A percentile compares a stretch with the other conserved stretches of the same genome.
Evolutionary conservation across 1,140 invertebrate species (phyloP).

Genomic region (Ooceraea biroi): DNA sequence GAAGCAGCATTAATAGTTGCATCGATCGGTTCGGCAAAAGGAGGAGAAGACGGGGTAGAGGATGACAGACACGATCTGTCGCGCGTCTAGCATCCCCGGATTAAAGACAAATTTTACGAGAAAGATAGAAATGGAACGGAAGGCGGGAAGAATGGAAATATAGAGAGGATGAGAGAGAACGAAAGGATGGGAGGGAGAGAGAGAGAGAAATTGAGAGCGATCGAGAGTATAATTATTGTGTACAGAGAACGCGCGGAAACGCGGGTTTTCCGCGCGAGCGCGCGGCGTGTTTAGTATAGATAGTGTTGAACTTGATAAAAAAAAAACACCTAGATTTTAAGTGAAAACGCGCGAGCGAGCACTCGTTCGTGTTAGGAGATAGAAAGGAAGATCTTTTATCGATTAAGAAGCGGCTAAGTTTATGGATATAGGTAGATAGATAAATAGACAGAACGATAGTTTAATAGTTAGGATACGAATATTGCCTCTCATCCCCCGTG

Average conservation of each 20-base stretch:
- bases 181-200: background rate
- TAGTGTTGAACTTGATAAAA: constrained; percentile 51
- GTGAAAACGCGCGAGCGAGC: constrained; percentile 22
- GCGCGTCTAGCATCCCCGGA: constrained; percentile 7
- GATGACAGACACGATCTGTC: background rate
- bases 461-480: constrained; percentile 78
- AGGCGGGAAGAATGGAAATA: constrained; percentile 28
- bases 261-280: constrained; percentile 25
- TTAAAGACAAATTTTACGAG: background rate
- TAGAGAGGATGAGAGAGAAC: constrained; percentile 13
- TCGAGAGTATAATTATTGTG: constrained; percentile 51
- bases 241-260: constrained; percentile 48
- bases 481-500: constrained; percentile 53
- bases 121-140: constrained; percentile 1
- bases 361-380: constrained; percentile 77
- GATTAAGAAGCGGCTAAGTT: constrained; percentile 70
- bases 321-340: constrained; percentile 43
- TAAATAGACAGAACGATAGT: constrained; percentile 68
- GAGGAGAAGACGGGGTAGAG: background rate
- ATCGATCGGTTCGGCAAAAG: constrained; percentile 59
- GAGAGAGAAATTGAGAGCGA: constrained; percentile 26
- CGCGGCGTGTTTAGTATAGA: constrained; percentile 40
- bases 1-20: constrained; percentile 68
- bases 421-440: constrained; percentile 80
- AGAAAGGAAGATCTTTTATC: constrained; percentile 53